phyloP scores from a whole-genome alignment of 2,888 invertebrate species.

The Allophyes oxyacanthae region DNA sequence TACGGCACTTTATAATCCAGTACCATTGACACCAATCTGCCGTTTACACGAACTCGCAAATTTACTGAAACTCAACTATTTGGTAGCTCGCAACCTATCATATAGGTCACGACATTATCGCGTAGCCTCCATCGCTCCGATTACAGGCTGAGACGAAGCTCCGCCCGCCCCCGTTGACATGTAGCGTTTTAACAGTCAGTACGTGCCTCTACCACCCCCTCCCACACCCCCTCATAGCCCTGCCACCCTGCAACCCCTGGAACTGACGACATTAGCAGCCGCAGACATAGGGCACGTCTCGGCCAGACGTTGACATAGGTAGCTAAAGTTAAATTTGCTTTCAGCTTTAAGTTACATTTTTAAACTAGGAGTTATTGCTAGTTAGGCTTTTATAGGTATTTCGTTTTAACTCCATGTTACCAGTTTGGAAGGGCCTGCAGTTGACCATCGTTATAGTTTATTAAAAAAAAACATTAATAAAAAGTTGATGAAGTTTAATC shows the following conservation, averaged over 20 bases:
- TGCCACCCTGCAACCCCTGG: constrained; percentile 58
- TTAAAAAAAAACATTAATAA: no score
- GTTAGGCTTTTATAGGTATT: constrained; percentile 32
- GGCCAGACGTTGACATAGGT: constrained; percentile 80
- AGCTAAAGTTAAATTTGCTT: constrained; percentile 68
- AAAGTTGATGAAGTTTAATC: no score
- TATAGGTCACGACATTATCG: constrained; percentile 85
- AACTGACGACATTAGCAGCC: constrained; percentile 88
- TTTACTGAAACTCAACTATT: constrained; percentile 57
- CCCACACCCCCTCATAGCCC: constrained; percentile 30
- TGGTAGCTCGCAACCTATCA: constrained; percentile 58
- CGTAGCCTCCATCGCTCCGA: constrained; percentile 75
- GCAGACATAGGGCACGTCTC: constrained; percentile 86
- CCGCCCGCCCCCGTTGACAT: constrained; percentile 83
- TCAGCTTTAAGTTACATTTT: constrained; percentile 49
- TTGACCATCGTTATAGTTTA: no score
- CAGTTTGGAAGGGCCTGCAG: constrained; percentile 3
- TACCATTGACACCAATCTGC: constrained; percentile 7
- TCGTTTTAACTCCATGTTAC: constrained; percentile 32
- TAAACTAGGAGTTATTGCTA: constrained; percentile 37
- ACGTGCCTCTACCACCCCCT: constrained; percentile 74
- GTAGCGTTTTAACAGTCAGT: constrained; percentile 87
- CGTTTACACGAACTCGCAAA: constrained; percentile 18
- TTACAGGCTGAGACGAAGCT: constrained; percentile 75
- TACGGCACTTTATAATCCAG: neutral